phyloP scores from a whole-genome alignment of 2,797 vertebrate species.

The Tapera naevia region DNA sequence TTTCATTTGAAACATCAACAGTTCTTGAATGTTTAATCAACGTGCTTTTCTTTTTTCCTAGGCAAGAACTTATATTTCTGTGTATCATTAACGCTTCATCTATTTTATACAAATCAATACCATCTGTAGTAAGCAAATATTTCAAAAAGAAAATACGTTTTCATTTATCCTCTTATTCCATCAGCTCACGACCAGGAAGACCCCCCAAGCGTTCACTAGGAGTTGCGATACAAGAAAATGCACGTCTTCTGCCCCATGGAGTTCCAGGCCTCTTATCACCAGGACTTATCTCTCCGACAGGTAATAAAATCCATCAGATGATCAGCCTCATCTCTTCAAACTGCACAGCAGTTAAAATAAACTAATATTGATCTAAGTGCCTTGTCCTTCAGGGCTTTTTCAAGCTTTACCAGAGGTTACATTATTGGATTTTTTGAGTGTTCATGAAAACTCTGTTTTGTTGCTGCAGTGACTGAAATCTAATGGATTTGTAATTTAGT shows the following conservation, averaged over 20 bases:
- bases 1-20: too few species aligned
- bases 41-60: not conserved
- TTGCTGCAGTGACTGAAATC: conserved; percentile 59
- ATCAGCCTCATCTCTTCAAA: conserved; percentile 63
- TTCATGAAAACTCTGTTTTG: conserved; percentile 63
- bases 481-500: conserved; percentile 67
- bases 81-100: accelerated
- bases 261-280: conserved; percentile 90
- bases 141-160: conserved; percentile 24
- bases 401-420: conserved; percentile 80
- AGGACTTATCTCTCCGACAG: conserved; percentile 90
- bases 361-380: conserved; percentile 81
- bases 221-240: conserved; percentile 87
- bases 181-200: conserved; percentile 91
- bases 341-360: conserved; percentile 77
- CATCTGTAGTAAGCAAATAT: not conserved
- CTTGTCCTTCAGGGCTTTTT: conserved; percentile 81
- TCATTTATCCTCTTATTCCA: conserved; percentile 64
- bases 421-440: conserved; percentile 79
- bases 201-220: conserved; percentile 92
- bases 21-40: too few species aligned
- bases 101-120: not conserved
- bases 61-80: not conserved
- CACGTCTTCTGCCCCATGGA: conserved; percentile 87
- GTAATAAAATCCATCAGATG: conserved; percentile 78